Base-by-base conservation (phyloP, 2,113 vertebrate species). In the Gobio gobio region DNA sequence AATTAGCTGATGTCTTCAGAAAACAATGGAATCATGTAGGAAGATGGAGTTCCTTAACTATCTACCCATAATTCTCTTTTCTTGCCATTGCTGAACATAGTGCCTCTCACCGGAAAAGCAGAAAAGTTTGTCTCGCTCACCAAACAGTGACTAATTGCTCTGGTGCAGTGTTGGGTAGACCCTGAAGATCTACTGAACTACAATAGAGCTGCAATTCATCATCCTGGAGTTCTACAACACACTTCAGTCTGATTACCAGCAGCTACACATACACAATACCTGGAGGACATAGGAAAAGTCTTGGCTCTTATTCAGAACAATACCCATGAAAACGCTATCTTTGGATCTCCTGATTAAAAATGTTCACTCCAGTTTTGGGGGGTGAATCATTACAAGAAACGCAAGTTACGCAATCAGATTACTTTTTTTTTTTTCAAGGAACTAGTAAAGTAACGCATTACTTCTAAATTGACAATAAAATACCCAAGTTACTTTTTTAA, bases 121-220 rank as follows among this genome's bases (percentile, higher is more conserved):
- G 24, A 79, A 73, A 83, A 83, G 80, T 61, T 73, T 59, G 56
- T 68, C 63, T 51, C 63, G 56, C 45, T 78, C 83, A 36, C 61
- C 36, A 51, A 81, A 74, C 84, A 86, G 54, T 86, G 84, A 86
- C 84, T 86, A 86, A 86, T 86, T 79, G 77, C 77, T 45, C 24
- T 56, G 84, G 40, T 66, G 66, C 78, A 73, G 54, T 83, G 80
- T 56, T 86, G 66, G 49, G 33, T 79, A 74, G 68, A 81, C 76
- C 63, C 59, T 84, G 83, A 74, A 68, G 73, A 78, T 68, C 18
- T 76, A 36, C 77, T 72, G 83, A 63, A 66, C 77, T 58, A 58
- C 78, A 83, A 83, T 58, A 85, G 79, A 83, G 74, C 56, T 78
- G 84, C 80, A 82, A 82, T 88, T 73, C 49, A 85, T 85, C 77